A percentile compares a stretch with the other conserved stretches of the same genome.
Evolutionary conservation across 2,888 invertebrate genomes (phyloP).

Genomic region (Lasioglossum figueresi): DNA sequence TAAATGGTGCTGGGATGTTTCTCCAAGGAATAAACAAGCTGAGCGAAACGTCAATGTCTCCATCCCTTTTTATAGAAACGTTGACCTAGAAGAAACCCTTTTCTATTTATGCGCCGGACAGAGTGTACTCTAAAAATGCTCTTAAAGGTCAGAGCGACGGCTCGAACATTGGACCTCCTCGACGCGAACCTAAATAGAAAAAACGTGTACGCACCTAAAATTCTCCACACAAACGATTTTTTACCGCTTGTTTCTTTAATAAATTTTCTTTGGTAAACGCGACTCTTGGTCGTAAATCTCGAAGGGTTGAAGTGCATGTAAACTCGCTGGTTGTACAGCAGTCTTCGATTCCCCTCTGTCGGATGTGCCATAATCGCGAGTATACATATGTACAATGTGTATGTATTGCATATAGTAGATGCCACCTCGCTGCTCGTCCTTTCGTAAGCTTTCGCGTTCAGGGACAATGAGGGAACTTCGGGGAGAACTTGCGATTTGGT

Average conservation of each 20-base stretch:
- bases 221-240: not conserved
- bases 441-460: slow-evolving; percentile 22
- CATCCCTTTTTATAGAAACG: slow-evolving; percentile 7
- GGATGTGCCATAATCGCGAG: slow-evolving; percentile 23
- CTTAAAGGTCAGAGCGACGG: slow-evolving; percentile 2
- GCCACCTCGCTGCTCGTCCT: slow-evolving; percentile 3
- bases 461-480: slow-evolving; percentile 39
- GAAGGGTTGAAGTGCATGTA: not conserved
- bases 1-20: not conserved
- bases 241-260: not conserved
- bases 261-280: not conserved
- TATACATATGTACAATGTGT: not conserved
- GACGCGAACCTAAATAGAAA: not conserved
- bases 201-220: not conserved
- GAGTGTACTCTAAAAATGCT: slow-evolving; percentile 28
- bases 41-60: not conserved
- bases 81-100: not conserved
- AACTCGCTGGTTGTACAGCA: not conserved
- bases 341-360: slow-evolving; percentile 29
- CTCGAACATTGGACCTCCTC: slow-evolving; percentile 14
- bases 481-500: slow-evolving; percentile 30
- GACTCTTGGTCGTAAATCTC: not conserved
- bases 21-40: not conserved
- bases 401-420: not conserved
- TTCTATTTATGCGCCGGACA: slow-evolving; percentile 10